Conservation (phyloP, 2,888 invertebrate genomes). For the Notodonta ziczac region DNA sequence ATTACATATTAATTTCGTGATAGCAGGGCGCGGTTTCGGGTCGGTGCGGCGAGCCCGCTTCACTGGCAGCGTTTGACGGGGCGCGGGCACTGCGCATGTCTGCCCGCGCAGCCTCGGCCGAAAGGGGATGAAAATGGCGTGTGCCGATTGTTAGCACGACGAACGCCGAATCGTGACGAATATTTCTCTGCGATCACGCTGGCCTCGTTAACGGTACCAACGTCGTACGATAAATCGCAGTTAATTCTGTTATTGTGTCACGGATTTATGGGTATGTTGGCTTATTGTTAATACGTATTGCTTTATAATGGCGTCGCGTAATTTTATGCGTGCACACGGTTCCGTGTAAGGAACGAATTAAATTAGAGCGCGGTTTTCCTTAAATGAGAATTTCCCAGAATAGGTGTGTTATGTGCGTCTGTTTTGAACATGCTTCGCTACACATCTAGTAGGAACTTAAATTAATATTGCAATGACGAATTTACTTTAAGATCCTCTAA, state of each 20-base stretch:
- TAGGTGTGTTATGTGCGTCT: not conserved
- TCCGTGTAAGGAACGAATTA: constrained; percentile 15
- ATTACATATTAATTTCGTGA: constrained; percentile 36
- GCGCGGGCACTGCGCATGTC: constrained; percentile 69
- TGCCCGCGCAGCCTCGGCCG: constrained; percentile 70
- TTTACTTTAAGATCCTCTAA: no score
- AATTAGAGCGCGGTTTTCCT: constrained; percentile 20
- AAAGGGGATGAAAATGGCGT: constrained; percentile 62
- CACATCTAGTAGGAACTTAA: not conserved
- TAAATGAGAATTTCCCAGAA: constrained; percentile 7
- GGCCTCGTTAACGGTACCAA: constrained; percentile 70
- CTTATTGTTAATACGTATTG: constrained; percentile 53
- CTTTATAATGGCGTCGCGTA: constrained; percentile 39
- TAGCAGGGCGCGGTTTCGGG: constrained; percentile 61
- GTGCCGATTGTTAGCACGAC: constrained; percentile 54
- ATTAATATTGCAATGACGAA: not conserved
- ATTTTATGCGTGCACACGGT: constrained; percentile 33
- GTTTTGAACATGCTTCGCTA: constrained; percentile 6
- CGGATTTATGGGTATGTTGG: constrained; percentile 61
- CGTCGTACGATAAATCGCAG: constrained; percentile 74
- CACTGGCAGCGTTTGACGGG: constrained; percentile 69
- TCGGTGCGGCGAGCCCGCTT: constrained; percentile 67
- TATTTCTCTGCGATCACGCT: constrained; percentile 59
- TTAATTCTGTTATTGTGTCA: constrained; percentile 76
- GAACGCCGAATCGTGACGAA: constrained; percentile 62